Percentiles rank a stretch among this genome's conserved stretches.
These are phyloP conservation scores for Bursaphelenchus mucronatus DNA, from an alignment of 1,140 invertebrate genomes.

Conservation along the genomic window DNA sequence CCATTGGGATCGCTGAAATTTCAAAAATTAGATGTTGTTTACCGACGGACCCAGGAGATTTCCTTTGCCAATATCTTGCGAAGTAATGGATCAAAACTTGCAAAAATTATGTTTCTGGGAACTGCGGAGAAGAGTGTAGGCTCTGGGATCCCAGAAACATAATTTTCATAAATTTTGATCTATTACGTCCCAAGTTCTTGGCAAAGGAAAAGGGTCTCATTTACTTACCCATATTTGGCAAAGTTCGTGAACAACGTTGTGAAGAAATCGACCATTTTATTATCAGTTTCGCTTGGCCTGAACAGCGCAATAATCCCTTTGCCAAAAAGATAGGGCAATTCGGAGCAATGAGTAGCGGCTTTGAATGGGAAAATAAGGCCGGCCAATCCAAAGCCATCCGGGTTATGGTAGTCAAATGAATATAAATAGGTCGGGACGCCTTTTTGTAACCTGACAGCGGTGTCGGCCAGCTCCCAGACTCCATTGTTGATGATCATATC, in stretches of 20 bases:
- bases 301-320: slow-evolving; percentile 46
- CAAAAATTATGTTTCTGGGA: too few species aligned
- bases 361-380: slow-evolving; percentile 22
- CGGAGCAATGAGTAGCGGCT: slow-evolving; percentile 46
- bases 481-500: slow-evolving; percentile 40
- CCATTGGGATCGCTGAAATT: too few species aligned
- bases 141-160: too few species aligned
- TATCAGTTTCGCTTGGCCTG: slow-evolving; percentile 36
- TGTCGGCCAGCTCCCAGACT: slow-evolving; percentile 33
- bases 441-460: slow-evolving; percentile 2
- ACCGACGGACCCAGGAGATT: too few species aligned
- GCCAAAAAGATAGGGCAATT: slow-evolving; percentile 31
- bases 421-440: slow-evolving; percentile 35
- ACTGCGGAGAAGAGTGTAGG: too few species aligned
- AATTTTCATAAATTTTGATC: too few species aligned
- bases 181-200: too few species aligned
- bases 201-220: neutral
- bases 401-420: slow-evolving; percentile 46
- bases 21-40: too few species aligned
- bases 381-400: slow-evolving; percentile 26
- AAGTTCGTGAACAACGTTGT: slow-evolving; percentile 44
- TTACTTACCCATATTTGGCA: slow-evolving; percentile 40
- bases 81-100: too few species aligned
- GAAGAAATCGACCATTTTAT: slow-evolving; percentile 30
- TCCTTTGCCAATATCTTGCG: too few species aligned